phyloP scores from a whole-genome alignment of 2,888 invertebrate genomes.

The Amphipyra tragopoginis region DNA sequence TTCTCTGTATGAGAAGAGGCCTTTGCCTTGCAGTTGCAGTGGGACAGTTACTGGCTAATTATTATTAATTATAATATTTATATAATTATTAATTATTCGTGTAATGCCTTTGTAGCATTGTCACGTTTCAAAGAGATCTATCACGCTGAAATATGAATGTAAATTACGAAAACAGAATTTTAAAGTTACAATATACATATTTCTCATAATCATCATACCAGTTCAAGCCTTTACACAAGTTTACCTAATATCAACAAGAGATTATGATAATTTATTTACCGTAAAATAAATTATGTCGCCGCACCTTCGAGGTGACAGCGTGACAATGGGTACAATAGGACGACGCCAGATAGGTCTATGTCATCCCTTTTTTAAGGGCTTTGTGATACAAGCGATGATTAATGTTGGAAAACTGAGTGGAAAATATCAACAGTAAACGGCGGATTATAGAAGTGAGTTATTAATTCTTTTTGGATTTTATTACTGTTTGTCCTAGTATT shows the following conservation, averaged over 20 bases:
- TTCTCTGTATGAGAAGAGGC: too few species aligned
- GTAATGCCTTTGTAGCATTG: too few species aligned
- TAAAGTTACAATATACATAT: not conserved
- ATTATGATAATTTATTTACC: constrained; percentile 64
- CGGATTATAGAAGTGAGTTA: constrained; percentile 44
- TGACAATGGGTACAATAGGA: constrained; percentile 60
- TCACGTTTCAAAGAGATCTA: too few species aligned
- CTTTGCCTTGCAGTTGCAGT: too few species aligned
- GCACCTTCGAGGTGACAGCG: constrained; percentile 57
- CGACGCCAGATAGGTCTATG: constrained; percentile 60
- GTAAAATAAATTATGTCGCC: constrained; percentile 58
- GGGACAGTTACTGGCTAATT: too few species aligned
- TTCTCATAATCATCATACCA: constrained; percentile 24
- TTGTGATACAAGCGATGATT: constrained; percentile 62
- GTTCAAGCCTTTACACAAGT: constrained; percentile 40
- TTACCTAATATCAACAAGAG: constrained; percentile 51
- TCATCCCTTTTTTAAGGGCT: constrained; percentile 67
- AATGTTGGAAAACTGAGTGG: constrained; percentile 58
- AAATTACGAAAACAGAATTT: not conserved
- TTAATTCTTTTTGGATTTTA: constrained; percentile 39
- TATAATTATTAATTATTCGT: too few species aligned
- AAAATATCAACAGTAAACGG: constrained; percentile 56
- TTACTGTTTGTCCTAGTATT: constrained; percentile 16
- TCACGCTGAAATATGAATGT: too few species aligned
- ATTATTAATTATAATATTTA: too few species aligned